These are phyloP conservation scores for Amyelois transitella DNA, from an alignment of 1,140 invertebrate species.

Conservation along the genomic window DNA sequence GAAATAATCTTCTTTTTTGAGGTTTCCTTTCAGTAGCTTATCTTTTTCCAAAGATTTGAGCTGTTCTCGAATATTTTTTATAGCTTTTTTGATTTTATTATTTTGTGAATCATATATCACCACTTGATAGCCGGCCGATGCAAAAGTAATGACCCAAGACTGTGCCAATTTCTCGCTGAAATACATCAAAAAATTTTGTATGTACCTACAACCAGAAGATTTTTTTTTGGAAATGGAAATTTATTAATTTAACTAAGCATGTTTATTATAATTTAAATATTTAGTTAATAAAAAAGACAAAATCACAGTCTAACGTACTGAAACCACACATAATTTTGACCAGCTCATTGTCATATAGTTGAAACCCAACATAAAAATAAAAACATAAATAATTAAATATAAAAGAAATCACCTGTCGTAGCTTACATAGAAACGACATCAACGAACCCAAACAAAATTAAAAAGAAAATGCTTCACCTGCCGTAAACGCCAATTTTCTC, in stretches of 20 bases:
- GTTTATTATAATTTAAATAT: too few relatives aligned
- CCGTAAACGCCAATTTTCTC: background rate
- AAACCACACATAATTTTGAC: too few relatives aligned
- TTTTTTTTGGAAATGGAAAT: background rate
- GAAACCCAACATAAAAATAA: too few relatives aligned
- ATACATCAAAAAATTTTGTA: conserved; percentile 14
- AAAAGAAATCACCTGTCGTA: too few relatives aligned
- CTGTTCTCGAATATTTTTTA: conserved; percentile 84
- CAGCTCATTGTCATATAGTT: too few relatives aligned
- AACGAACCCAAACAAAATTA: background rate
- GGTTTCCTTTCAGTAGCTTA: conserved; percentile 82
- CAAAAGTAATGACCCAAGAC: conserved; percentile 97
- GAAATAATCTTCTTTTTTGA: conserved; percentile 84
- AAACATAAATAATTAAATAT: too few relatives aligned
- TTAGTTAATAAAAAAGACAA: too few relatives aligned
- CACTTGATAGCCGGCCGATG: conserved; percentile 91
- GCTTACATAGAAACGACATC: too few relatives aligned
- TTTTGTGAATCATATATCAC: conserved; percentile 87
- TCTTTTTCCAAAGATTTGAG: conserved; percentile 81
- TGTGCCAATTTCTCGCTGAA: conserved; percentile 92
- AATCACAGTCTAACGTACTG: too few relatives aligned
- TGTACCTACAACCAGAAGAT: background rate
- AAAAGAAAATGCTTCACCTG: background rate
- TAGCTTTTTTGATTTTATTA: conserved; percentile 82
- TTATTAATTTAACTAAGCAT: too few relatives aligned